These are phyloP conservation scores for Lepidochrysops patricia DNA, from an alignment of 2,888 invertebrate genomes.

Conservation along the genomic window DNA sequence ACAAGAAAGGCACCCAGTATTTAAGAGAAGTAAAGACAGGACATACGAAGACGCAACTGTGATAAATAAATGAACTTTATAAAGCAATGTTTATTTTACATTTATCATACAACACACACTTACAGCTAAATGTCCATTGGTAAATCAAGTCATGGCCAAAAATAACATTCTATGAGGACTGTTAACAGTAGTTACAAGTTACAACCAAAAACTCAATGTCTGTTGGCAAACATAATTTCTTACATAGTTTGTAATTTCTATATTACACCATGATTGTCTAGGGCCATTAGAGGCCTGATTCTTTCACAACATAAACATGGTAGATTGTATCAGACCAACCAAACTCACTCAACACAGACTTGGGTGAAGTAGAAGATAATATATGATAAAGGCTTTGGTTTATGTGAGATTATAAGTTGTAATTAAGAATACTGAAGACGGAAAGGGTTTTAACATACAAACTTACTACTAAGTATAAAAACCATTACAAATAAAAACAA, in stretches of 20 bases:
- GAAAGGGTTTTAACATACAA: background rate
- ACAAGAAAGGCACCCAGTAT: background rate
- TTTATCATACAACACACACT: constrained; percentile 22
- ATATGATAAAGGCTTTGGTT: background rate
- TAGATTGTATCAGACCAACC: too few relatives aligned
- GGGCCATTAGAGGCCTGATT: too few relatives aligned
- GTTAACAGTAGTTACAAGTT: background rate
- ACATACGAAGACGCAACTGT: constrained; percentile 10
- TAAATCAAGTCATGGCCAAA: background rate
- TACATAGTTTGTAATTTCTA: too few relatives aligned
- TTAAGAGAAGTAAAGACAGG: background rate
- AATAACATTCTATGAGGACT: background rate
- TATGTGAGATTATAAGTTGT: background rate
- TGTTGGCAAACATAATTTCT: too few relatives aligned
- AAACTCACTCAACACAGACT: too few relatives aligned
- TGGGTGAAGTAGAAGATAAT: too few relatives aligned
- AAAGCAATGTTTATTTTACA: constrained; percentile 26
- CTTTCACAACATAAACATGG: too few relatives aligned
- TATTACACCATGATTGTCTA: too few relatives aligned
- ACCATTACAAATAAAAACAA: background rate
- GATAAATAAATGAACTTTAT: constrained; percentile 22
- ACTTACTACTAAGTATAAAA: background rate
- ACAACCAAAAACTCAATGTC: background rate
- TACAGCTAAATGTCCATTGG: constrained; percentile 9
- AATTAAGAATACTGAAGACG: background rate